Base-by-base conservation (phyloP, 2,797 vertebrate genomes). In the Spea hammondii region DNA sequence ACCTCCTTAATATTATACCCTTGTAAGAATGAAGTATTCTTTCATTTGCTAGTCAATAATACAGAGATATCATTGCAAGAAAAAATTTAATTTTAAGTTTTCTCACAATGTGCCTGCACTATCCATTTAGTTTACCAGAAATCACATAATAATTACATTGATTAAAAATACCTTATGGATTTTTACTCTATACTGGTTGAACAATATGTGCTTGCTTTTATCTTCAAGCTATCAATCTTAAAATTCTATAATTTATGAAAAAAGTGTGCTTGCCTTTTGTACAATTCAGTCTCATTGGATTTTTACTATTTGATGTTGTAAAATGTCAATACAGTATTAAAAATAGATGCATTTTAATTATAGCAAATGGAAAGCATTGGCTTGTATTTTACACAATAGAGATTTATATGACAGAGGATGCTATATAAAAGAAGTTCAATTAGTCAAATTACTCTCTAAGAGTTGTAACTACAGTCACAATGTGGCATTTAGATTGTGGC, bases 331-430 rank as follows among this genome's bases (percentile, higher is more conserved):
- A 54, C 6, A 54, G 59, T 46, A 72, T 13, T 72, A 7, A 32
- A 6, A 2, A 59, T 72, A 59, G 59, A 72, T 57, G 17, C n/a
- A 57, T 45, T 59, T 59, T 47, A 57, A 72, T 59, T 59, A 11
- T 44, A 5, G 14, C 59, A 17, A 32, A 62, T 62, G 14, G 53
- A 59, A 72, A 72, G 46, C 17, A 57, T 45, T 57, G 45, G 53
- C 11, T 57, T 59, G 4, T 59, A 46, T 72, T 72, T 72, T n/a
- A 57, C 9, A 8, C n/a, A 59, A 5, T 72, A 57, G 6, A 72
- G 32, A 57, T 59, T 57, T 72, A 14, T 45, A 45, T 46, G 12
- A 57, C 54, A 72, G 12, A 57, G 32, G 47, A 70, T 32, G 8
- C 4, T 11, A 59, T 46, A 72, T n/a, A 32, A 17, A 46, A 46